Percentiles rank a stretch among this genome's conserved stretches.
Conservation (phyloP, 2,797 vertebrate genomes). For the Siniperca undulata region DNA sequence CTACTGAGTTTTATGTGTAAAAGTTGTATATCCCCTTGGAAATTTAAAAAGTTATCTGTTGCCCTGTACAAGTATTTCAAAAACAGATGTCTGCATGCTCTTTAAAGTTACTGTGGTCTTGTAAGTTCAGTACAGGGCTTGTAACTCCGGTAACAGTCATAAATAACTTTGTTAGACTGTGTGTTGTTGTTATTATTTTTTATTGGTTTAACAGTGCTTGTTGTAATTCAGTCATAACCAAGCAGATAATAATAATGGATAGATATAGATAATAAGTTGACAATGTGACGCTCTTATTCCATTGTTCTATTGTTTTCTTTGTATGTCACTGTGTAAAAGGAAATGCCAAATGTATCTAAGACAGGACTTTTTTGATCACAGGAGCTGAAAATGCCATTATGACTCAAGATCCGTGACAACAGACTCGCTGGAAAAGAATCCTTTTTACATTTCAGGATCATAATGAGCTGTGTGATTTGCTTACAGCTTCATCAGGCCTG, state of each 20-base stretch:
- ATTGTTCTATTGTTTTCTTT: constrained; percentile 12
- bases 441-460: constrained; percentile 33
- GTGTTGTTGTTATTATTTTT: constrained; percentile 32
- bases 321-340: not conserved
- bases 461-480: constrained; percentile 60
- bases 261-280: not conserved
- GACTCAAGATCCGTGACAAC: constrained; percentile 36
- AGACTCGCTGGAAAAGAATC: constrained; percentile 20
- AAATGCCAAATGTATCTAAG: constrained; percentile 47
- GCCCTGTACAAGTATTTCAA: constrained; percentile 7
- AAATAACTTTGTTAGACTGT: constrained; percentile 36
- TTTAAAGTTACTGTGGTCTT: constrained; percentile 26
- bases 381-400: constrained; percentile 63
- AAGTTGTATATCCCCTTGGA: not conserved
- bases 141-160: constrained; percentile 33
- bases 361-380: constrained; percentile 29
- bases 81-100: constrained; percentile 55
- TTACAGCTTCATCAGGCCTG: constrained; percentile 47
- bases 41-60: constrained; percentile 27
- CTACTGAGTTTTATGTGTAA: not conserved
- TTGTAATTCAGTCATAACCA: constrained; percentile 19
- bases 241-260: constrained; percentile 12
- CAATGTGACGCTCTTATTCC: constrained; percentile 22
- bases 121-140: constrained; percentile 15
- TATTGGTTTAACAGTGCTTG: constrained; percentile 2